Evolutionary conservation across 2,888 invertebrate species (phyloP), one percentile per base, ranked within the genome.

Genomic region (Candidula unifasciata): DNA sequence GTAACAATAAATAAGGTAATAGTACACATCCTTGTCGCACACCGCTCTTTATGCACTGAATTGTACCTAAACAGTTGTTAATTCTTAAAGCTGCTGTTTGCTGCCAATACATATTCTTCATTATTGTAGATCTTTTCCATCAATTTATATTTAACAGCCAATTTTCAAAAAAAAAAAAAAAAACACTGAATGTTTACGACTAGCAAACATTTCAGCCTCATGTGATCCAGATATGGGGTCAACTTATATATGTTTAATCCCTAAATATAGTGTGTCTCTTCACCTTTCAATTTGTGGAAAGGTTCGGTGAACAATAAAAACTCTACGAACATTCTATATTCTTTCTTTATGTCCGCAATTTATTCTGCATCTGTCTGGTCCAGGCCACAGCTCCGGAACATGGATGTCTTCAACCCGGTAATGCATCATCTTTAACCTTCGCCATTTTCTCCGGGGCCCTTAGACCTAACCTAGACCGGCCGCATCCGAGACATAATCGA

Each of bases 401-500:
- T 52, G 73, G n/a, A 73, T 52, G 52, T 71, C 21, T 24, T 37
- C 44, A 73, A n/a, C 73, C n/a, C n/a, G 35, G n/a, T 10, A 24
- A 73, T 52, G 44, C 8, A 37, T n/a, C 24, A 44, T 44, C 24
- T 73, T 8, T 73, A 73, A 73, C 73, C 52, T 24, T 16, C 13
- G 73, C 24, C 27, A 37, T 27, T 73, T 73, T 52, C 44, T 44
- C 37, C 13, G 3, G 5, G 13, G 27, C 27, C 44, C n/a, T 73
- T 44, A 27, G 5, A 73, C n/a, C 37, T 73, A 73, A 44, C 44
- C 37, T 52, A 44, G 10, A 27, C 44, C 10, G 73, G 44, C 44
- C 37, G 24, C 73, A 73, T 73, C n/a, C 27, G n/a, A 44, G 73
- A 24, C 44, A 44, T 73, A 69, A 69, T 73, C 52, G 73, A 37